Evolutionary conservation across 2,888 invertebrate genomes (phyloP).

Genomic region (Ormyrus rosae): DNA sequence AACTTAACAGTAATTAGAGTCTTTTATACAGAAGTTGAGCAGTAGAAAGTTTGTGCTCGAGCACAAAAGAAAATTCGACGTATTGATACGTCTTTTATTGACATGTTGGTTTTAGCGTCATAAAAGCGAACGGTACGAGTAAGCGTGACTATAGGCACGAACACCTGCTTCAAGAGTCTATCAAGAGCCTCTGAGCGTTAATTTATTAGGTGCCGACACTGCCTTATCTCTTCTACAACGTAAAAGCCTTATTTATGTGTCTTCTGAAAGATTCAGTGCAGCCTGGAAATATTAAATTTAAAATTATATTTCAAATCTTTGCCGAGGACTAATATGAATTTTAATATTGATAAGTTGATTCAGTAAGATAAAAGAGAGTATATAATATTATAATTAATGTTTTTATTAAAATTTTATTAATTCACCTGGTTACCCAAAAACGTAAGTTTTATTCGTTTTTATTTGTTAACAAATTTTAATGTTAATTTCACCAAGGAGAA

Average conservation of each 20-base stretch:
- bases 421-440: too few species aligned
- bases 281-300: too few species aligned
- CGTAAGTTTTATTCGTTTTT: too few species aligned
- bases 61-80: neutral
- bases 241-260: constrained; percentile 36
- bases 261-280: constrained; percentile 38
- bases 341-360: too few species aligned
- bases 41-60: neutral
- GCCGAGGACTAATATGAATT: too few species aligned
- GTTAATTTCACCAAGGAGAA: too few species aligned
- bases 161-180: constrained; percentile 48
- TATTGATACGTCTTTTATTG: constrained; percentile 36
- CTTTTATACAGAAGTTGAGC: neutral
- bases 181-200: constrained; percentile 39
- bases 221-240: constrained; percentile 40
- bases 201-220: constrained; percentile 51
- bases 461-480: too few species aligned
- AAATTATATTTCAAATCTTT: too few species aligned
- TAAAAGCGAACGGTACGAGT: constrained; percentile 18
- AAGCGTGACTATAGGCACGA: constrained; percentile 10
- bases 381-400: too few species aligned
- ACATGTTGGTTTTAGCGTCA: constrained; percentile 38
- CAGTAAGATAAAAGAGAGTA: too few species aligned
- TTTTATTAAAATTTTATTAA: too few species aligned
- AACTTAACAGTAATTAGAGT: constrained; percentile 37